Evolutionary conservation across 2,888 invertebrate genomes (phyloP).

Genomic region (Tetramorium bicarinatum): DNA sequence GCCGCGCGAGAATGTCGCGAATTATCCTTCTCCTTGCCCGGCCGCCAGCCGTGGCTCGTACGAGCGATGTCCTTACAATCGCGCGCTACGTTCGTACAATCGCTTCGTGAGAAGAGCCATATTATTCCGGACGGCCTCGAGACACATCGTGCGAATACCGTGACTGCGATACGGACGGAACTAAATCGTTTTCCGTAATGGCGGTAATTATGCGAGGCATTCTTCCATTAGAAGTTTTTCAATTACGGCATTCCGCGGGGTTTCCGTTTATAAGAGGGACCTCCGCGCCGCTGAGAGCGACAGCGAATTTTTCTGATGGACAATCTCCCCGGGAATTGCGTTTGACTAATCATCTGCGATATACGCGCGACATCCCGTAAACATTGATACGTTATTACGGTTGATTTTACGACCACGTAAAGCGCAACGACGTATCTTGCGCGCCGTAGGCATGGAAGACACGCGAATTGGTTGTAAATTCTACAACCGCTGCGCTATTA

Average conservation of each 20-base stretch:
- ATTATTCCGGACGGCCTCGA: conserved; percentile 48
- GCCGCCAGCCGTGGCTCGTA: conserved; percentile 11
- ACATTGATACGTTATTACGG: conserved; percentile 50
- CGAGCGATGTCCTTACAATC: conserved; percentile 45
- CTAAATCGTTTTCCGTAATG: conserved; percentile 56
- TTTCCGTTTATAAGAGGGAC: conserved; percentile 45
- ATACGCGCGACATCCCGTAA: conserved; percentile 49
- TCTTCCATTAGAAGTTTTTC: conserved; percentile 55
- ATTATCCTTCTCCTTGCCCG: conserved; percentile 40
- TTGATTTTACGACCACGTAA: conserved; percentile 50
- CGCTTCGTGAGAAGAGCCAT: conserved; percentile 40
- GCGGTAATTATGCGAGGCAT: conserved; percentile 56
- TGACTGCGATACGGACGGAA: conserved; percentile 52
- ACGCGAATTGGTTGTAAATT: conserved; percentile 50
- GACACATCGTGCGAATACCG: conserved; percentile 56
- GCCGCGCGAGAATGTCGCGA: conserved; percentile 59
- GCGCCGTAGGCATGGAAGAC: conserved; percentile 34
- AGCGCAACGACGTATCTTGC: conserved; percentile 28
- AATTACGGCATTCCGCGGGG: conserved; percentile 52
- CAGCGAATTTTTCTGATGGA: conserved; percentile 39
- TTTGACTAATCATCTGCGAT: conserved; percentile 41
- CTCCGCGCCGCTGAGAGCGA: background rate
- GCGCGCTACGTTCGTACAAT: conserved; percentile 31
- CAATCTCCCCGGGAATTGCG: conserved; percentile 31
- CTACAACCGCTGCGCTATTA: conserved; percentile 35